A percentile compares a stretch with the other conserved stretches of the same genome.
Conservation (phyloP, 1,140 invertebrate genomes). For the Neodiprion virginianus region DNA sequence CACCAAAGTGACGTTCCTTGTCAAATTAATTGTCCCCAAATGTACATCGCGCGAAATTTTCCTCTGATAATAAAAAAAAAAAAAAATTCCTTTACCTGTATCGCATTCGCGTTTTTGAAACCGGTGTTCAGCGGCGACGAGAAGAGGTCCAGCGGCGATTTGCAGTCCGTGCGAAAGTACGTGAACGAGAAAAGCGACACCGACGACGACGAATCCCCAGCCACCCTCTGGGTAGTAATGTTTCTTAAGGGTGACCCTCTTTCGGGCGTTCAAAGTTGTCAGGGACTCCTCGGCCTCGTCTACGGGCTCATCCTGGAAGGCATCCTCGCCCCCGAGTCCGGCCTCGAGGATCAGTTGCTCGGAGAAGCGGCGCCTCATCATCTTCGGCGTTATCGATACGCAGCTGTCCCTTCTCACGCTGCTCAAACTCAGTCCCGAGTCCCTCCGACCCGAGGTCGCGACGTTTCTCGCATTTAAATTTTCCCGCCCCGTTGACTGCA, state of each 20-base stretch:
- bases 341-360: conserved; percentile 50
- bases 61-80: too few species aligned
- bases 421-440: conserved; percentile 20
- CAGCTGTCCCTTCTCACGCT: conserved; percentile 30
- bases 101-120: conserved; percentile 37
- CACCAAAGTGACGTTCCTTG: too few species aligned
- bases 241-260: conserved; percentile 59
- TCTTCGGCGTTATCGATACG: conserved; percentile 41
- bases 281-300: conserved; percentile 43
- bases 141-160: conserved; percentile 62
- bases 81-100: conserved; percentile 32
- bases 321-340: conserved; percentile 42
- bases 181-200: conserved; percentile 70
- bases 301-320: conserved; percentile 32
- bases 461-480: conserved; percentile 14
- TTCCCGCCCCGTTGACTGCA: conserved; percentile 32
- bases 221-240: conserved; percentile 83
- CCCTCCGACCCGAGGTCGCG: conserved; percentile 10
- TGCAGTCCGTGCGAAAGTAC: conserved; percentile 72
- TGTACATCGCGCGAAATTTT: too few species aligned
- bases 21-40: too few species aligned
- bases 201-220: conserved; percentile 79
- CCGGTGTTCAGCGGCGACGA: conserved; percentile 39
- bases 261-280: conserved; percentile 49
- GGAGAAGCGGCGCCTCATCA: conserved; percentile 48